Evolutionary conservation across 2,888 invertebrate genomes (phyloP), one percentile per base, ranked within the genome.

Genomic region (Ennomos erosarius): DNA sequence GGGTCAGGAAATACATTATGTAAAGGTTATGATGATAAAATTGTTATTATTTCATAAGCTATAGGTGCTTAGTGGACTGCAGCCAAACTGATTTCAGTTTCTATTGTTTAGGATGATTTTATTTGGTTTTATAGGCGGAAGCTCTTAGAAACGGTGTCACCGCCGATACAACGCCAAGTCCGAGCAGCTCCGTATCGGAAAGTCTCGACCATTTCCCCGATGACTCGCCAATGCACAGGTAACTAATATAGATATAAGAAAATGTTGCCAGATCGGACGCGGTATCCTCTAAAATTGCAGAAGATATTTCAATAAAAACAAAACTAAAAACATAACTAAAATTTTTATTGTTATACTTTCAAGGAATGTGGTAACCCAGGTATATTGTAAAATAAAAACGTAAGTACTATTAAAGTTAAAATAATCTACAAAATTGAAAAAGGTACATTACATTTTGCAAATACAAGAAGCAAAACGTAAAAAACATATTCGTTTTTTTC

Each of bases 191-290:
- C 69, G 94, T 98, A 55, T 97, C 97, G 70, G 98, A 98, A 91
- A 96, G 97, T 70, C 93, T 97, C 74, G 98, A 98, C 89, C 94
- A 96, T 78, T 98, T 98, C 85, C 97, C 98, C 46, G 98, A 98
- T 76, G 98, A 98, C 77, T 97, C 98, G 67, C 97, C 98, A 13
- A 93, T 96, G 76, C 97, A 96, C 91, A 96, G 97, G 93, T 96
- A 85, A 65, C 52, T 62, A 60, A 9, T 40, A 38, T 39, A 58
- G 3, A n/a, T 10, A 33, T 26, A n/a, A 26, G 16, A 35, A 53
- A 36, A 51, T 57, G 42, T 57, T 57, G 46, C 56, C 47, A 51
- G 46, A 57, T 51, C 37, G 11, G 44, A 50, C 11, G 13, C 34
- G 5, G 33, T 6, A 26, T 9, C 43, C 43, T 8, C 12, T 26